A percentile compares a stretch with the other conserved stretches of the same genome.
These are phyloP conservation scores for Leptura quadrifasciata DNA, from an alignment of 2,888 invertebrate species.

Conservation along the genomic window DNA sequence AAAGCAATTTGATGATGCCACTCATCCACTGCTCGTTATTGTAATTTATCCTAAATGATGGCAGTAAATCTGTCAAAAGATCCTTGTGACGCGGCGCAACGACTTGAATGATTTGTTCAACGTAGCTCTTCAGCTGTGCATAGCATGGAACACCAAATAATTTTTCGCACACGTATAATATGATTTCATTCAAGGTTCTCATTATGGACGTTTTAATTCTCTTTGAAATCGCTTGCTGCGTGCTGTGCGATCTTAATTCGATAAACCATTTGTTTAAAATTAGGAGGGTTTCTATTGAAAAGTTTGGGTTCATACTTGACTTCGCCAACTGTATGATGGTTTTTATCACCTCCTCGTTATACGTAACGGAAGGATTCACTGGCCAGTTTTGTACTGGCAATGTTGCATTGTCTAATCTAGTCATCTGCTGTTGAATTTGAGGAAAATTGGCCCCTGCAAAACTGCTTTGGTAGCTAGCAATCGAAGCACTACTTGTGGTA, in stretches of 20 bases:
- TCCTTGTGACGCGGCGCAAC: slow-evolving; percentile 36
- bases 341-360: slow-evolving; percentile 26
- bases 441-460: slow-evolving; percentile 19
- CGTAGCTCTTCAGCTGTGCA: slow-evolving; percentile 26
- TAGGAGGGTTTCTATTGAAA: slow-evolving; percentile 26
- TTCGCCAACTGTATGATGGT: slow-evolving; percentile 27
- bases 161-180: slow-evolving; percentile 34
- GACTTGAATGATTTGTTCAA: slow-evolving; percentile 37
- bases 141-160: slow-evolving; percentile 22
- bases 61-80: slow-evolving; percentile 29
- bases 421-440: slow-evolving; percentile 36
- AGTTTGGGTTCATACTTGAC: slow-evolving; percentile 24
- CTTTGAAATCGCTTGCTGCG: slow-evolving; percentile 20
- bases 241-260: slow-evolving; percentile 9
- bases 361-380: background rate
- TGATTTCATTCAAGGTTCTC: slow-evolving; percentile 23
- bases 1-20: background rate
- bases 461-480: background rate
- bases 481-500: background rate
- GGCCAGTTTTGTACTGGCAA: background rate
- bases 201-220: slow-evolving; percentile 22
- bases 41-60: slow-evolving; percentile 3
- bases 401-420: slow-evolving; percentile 20
- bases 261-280: slow-evolving; percentile 37
- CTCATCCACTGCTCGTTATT: slow-evolving; percentile 28